Conservation (phyloP, 2,797 vertebrate genomes). For the Denticeps clupeoides region DNA sequence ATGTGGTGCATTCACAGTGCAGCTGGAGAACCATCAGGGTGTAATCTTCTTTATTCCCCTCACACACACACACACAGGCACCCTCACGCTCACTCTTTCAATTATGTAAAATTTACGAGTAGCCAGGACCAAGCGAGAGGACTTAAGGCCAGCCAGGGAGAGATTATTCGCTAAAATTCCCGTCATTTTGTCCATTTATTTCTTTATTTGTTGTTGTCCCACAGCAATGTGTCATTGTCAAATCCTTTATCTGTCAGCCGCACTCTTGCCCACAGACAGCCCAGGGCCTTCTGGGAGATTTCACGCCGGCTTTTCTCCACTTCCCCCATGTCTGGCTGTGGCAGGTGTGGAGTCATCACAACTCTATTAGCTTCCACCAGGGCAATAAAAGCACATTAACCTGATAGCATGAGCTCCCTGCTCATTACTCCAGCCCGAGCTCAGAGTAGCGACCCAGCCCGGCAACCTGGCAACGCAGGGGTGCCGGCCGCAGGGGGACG, state of each 20-base stretch:
- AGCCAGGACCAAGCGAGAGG: too few species aligned
- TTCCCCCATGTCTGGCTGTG: constrained; percentile 33
- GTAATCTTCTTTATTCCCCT: too few species aligned
- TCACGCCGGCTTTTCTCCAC: constrained; percentile 36
- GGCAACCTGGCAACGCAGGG: constrained; percentile 34
- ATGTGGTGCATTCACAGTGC: too few species aligned
- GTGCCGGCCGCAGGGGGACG: constrained; percentile 38
- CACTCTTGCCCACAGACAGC: constrained; percentile 58
- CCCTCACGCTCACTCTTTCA: too few species aligned
- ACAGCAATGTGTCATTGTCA: constrained; percentile 65
- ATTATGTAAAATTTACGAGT: too few species aligned
- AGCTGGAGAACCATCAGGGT: too few species aligned
- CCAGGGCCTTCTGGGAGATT: constrained; percentile 54
- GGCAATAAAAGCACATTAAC: constrained; percentile 64
- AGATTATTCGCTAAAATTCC: constrained; percentile 52
- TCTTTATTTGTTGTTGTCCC: constrained; percentile 49
- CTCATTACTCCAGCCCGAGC: constrained; percentile 50
- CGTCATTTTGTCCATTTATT: too few species aligned
- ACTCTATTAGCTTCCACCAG: constrained; percentile 63
- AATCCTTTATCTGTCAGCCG: constrained; percentile 59
- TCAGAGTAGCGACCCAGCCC: constrained; percentile 31
- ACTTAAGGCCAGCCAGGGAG: constrained; percentile 3
- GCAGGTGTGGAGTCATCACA: constrained; percentile 65
- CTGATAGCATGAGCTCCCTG: constrained; percentile 45
- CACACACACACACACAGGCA: too few species aligned